Base-by-base conservation (phyloP, 2,888 invertebrate species). In the Leptodirus hochenwartii region DNA sequence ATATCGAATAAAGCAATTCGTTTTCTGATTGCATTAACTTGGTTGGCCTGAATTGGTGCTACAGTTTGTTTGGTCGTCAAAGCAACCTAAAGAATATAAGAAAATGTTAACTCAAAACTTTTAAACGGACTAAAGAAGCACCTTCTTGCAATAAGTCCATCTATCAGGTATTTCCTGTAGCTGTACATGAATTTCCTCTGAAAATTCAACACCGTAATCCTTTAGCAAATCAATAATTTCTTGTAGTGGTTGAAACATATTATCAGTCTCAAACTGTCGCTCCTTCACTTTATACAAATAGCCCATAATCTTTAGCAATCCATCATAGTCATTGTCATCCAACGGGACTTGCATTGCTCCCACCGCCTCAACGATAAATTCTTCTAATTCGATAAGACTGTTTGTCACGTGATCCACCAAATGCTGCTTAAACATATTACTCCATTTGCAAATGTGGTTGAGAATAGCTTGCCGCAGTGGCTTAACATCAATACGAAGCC, bases 191-290 rank as follows among this genome's bases (percentile, higher is more conserved):
- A 71, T 62, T 39, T 77, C 75, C 40, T 88, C 84, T 0, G 75
- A 68, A 53, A 93, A 78, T 41, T 85, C 81, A 12, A 87, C 81
- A n/a, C 79, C 76, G 44, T 90, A 91, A 2, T 69, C 65, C 45
- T 75, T 76, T 6, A 93, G 62, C 6, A 91, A 61, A 35, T 85
- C 77, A 27, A 91, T 84, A 24, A 81, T 84, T 41, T 82, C 77
- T 36, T 78, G 72, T 1, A 91, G 57, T 0, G 90, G 88, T 16
- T 81, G 84, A 50, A 93, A 93, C 81, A 90, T 85, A 22, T 64
- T 67, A 41, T 90, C 88, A 2, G 88, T 88, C 16, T 69, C 61
- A 22, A 65, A 60, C 40, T 78, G 78, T 10, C 75, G 64, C 37
- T 91, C 90, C 42, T 77, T 69, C n/a, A 78, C 71, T 43, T 65